Evolutionary conservation across 2,888 invertebrate genomes (phyloP).

Genomic region (Eupithecia centaureata): DNA sequence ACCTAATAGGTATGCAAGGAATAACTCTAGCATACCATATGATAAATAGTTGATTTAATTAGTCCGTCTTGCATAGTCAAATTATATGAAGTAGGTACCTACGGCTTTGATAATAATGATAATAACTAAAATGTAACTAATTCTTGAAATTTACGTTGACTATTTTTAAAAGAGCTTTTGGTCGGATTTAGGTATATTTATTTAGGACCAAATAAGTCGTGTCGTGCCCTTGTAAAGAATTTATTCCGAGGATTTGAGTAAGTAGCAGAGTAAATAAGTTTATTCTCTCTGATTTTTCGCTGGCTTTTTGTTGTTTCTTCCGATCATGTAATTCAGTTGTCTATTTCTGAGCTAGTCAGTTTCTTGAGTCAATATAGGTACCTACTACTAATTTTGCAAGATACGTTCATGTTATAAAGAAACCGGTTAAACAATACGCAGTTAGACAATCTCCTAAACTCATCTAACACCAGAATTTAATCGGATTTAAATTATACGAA

Average conservation of each 20-base stretch:
- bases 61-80: too few species aligned
- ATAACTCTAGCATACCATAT: too few species aligned
- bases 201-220: conserved; percentile 55
- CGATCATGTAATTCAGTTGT: conserved; percentile 72
- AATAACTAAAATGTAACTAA: too few species aligned
- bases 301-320: conserved; percentile 72
- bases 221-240: conserved; percentile 52
- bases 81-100: too few species aligned
- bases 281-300: conserved; percentile 68
- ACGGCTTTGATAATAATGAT: too few species aligned
- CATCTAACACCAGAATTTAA: too few species aligned
- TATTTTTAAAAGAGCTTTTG: conserved; percentile 26
- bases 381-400: not conserved
- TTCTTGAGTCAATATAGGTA: conserved; percentile 33
- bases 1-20: too few species aligned
- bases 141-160: conserved; percentile 12
- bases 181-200: conserved; percentile 34
- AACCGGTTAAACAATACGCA: too few species aligned
- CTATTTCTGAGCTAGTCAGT: conserved; percentile 59
- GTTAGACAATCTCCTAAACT: too few species aligned
- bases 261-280: conserved; percentile 64
- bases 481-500: too few species aligned
- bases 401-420: not conserved
- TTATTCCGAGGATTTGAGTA: conserved; percentile 64
- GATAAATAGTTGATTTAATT: too few species aligned